phyloP scores from a whole-genome alignment of 2,113 vertebrate species.

The Entomyzon cyanotis region DNA sequence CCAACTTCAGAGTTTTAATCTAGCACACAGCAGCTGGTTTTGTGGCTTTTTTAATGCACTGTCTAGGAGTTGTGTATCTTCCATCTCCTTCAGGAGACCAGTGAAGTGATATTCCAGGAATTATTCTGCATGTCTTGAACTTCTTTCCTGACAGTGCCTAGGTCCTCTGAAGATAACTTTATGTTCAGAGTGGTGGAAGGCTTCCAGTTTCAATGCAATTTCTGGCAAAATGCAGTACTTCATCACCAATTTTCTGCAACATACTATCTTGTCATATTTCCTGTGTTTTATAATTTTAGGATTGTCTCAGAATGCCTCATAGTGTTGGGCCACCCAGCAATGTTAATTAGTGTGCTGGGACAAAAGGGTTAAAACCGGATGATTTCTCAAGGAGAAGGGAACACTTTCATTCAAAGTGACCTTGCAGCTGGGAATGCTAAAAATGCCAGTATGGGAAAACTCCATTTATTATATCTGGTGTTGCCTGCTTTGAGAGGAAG shows the following conservation, averaged over 20 bases:
- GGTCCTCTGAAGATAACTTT: background rate
- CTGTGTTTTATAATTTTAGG: background rate
- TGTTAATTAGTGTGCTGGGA: background rate
- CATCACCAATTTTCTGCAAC: background rate
- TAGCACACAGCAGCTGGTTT: background rate
- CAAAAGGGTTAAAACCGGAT: background rate
- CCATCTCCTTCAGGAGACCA: background rate
- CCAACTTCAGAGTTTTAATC: background rate
- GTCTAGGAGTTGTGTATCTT: background rate
- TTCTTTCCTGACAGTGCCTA: background rate
- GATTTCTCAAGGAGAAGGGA: background rate
- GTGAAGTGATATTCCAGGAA: background rate
- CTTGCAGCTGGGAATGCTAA: background rate
- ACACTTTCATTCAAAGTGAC: background rate
- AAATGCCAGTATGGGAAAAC: background rate
- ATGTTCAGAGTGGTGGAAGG: background rate
- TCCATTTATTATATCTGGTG: background rate
- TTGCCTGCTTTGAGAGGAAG: background rate
- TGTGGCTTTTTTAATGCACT: background rate
- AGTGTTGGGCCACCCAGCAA: background rate
- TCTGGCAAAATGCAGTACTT: background rate
- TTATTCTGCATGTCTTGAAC: background rate
- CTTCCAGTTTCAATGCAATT: background rate
- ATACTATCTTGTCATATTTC: background rate
- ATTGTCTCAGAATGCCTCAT: background rate